These are phyloP conservation scores for Phacellophora camtschatica DNA, from an alignment of 30 jellyfish, hydroid and myxozoan species.

Conservation along the genomic window DNA sequence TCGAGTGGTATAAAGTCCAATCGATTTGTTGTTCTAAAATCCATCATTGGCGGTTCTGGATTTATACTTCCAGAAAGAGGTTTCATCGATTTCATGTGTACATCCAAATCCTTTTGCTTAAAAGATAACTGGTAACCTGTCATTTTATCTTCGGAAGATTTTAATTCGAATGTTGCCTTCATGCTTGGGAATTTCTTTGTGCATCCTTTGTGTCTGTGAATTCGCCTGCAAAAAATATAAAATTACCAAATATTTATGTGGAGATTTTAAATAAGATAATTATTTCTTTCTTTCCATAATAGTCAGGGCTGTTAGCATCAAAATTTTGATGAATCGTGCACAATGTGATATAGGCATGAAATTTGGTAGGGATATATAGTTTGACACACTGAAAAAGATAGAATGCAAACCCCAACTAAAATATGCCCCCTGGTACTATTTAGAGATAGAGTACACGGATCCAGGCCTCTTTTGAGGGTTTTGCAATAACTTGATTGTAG, in stretches of 20 bases:
- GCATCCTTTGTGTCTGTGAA: constrained; percentile 75
- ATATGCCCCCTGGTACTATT: no score
- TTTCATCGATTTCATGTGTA: constrained; percentile 20
- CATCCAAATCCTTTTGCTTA: background rate
- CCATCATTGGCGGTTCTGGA: constrained; percentile 94
- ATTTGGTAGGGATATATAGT: no score
- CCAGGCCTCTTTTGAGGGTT: no score
- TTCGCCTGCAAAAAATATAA: constrained; percentile 35
- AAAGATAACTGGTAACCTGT: constrained; percentile 52
- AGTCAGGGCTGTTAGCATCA: no score
- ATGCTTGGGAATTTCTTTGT: constrained; percentile 45
- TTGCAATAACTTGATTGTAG: no score
- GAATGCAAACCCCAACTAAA: no score
- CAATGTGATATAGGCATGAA: no score
- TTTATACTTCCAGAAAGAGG: constrained; percentile 57
- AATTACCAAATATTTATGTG: background rate
- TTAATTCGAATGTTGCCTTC: constrained; percentile 9
- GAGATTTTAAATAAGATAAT: no score
- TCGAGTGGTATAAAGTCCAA: constrained; percentile 35
- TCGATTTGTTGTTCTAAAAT: constrained; percentile 77
- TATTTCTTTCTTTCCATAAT: no score
- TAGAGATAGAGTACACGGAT: no score
- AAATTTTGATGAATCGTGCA: no score
- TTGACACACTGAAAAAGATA: no score
- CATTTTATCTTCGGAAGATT: background rate